Evolutionary conservation across 64 coral and sea anemone genomes (phyloP).

Genomic region (Platygyra sinensis): DNA sequence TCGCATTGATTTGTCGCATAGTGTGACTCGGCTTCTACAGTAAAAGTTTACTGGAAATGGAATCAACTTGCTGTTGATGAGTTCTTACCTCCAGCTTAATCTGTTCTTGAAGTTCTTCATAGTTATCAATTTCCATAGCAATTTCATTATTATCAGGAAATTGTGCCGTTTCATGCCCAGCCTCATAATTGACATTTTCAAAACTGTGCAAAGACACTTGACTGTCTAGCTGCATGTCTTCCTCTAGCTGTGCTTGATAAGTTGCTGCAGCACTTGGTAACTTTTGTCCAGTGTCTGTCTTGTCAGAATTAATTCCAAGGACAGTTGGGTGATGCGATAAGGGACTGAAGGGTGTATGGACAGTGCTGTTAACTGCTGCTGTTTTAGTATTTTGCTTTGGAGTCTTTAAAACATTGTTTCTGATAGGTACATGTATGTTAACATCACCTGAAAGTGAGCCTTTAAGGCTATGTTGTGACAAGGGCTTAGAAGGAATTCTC

Average conservation of each 20-base stretch:
- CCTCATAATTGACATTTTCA: neutral
- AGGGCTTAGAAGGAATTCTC: neutral
- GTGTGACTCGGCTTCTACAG: no score
- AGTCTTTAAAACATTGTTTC: neutral
- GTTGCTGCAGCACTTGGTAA: neutral
- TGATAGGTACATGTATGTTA: no score
- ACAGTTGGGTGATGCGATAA: neutral
- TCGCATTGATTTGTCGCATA: no score
- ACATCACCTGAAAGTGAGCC: neutral
- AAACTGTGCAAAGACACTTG: neutral
- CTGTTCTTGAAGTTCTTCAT: conserved; percentile 65
- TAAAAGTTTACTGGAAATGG: no score
- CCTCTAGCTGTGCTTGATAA: neutral
- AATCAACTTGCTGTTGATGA: neutral
- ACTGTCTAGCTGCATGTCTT: conserved; percentile 25
- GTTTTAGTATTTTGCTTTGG: neutral
- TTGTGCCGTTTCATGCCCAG: neutral
- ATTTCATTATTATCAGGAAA: conserved; percentile 10
- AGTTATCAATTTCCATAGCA: conserved; percentile 89
- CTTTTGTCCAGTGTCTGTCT: conserved; percentile 2
- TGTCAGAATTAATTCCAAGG: neutral
- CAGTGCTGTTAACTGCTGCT: neutral
- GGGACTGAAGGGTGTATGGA: conserved; percentile 26
- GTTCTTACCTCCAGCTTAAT: conserved; percentile 71
- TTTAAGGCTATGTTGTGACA: neutral